A percentile compares a stretch with the other conserved stretches of the same genome.
phyloP scores from a whole-genome alignment of 2,113 vertebrate species.

The Turdus rufiventris region DNA sequence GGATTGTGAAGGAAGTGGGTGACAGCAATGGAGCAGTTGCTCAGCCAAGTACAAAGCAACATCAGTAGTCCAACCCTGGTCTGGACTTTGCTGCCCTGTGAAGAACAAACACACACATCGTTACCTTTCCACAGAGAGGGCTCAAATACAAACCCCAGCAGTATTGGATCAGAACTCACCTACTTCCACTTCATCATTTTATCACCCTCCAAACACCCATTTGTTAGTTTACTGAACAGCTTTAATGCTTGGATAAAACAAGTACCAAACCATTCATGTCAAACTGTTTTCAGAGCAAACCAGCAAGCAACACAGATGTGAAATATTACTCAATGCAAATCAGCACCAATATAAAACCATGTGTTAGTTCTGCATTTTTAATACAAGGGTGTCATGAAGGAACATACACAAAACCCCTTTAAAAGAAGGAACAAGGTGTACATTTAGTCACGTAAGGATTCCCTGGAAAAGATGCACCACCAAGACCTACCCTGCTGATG shows the following conservation, averaged over 20 bases:
- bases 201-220: neutral
- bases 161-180: neutral
- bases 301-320: neutral
- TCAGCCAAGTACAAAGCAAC: slow-evolving; percentile 96
- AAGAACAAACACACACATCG: neutral
- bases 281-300: neutral
- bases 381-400: neutral
- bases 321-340: neutral
- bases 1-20: slow-evolving; percentile 97
- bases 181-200: neutral
- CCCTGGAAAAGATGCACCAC: neutral
- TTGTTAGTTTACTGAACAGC: neutral
- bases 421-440: neutral
- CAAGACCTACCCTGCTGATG: neutral
- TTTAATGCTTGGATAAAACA: neutral
- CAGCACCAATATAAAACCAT: neutral
- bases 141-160: neutral
- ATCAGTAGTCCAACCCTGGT: slow-evolving; percentile 95
- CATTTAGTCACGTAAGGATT: neutral
- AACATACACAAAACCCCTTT: neutral
- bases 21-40: slow-evolving; percentile 95
- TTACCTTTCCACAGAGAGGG: neutral
- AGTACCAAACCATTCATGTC: neutral
- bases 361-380: slow-evolving; percentile 18
- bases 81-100: slow-evolving; percentile 96